Evolutionary conservation across 1,140 invertebrate genomes (phyloP).

Genomic region (Tenebrio molitor): DNA sequence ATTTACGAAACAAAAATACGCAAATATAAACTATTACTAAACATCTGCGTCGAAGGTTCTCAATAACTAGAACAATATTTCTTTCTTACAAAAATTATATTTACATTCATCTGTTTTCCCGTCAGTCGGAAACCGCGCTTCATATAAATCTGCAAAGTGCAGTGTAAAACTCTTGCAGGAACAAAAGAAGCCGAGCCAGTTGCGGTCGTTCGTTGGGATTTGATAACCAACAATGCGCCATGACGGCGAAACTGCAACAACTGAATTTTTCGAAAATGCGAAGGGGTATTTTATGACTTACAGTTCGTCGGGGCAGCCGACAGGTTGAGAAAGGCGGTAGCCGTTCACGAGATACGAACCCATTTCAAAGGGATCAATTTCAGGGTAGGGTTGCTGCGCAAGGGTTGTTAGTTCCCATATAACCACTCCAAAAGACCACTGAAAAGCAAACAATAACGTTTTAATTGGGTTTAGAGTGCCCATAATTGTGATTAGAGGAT

Average conservation of each 20-base stretch:
- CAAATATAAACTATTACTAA: conserved; percentile 43
- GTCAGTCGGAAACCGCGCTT: no score
- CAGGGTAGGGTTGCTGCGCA: conserved; percentile 87
- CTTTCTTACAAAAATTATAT: neutral
- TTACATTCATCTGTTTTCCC: no score
- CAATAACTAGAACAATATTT: conserved; percentile 10
- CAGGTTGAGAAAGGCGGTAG: conserved; percentile 89
- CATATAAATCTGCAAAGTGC: conserved; percentile 72
- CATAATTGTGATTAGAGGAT: no score
- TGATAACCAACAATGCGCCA: conserved; percentile 92
- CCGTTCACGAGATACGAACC: conserved; percentile 88
- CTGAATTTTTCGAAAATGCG: no score
- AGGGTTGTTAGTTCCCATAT: conserved; percentile 95
- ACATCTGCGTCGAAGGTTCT: neutral
- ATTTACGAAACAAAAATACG: conserved; percentile 46
- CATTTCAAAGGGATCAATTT: conserved; percentile 94
- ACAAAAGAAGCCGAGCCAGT: conserved; percentile 85
- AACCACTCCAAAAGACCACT: conserved; percentile 96
- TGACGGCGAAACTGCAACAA: conserved; percentile 85
- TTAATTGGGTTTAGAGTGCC: no score
- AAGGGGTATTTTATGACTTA: conserved; percentile 70
- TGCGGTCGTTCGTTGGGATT: conserved; percentile 85
- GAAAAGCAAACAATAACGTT: conserved; percentile 59
- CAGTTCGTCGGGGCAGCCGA: conserved; percentile 96
- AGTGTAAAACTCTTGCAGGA: conserved; percentile 90